Evolutionary conservation across 2,888 invertebrate species (phyloP), one percentile per base, ranked within the genome.

Genomic region (Pandemis cinnamomeana): DNA sequence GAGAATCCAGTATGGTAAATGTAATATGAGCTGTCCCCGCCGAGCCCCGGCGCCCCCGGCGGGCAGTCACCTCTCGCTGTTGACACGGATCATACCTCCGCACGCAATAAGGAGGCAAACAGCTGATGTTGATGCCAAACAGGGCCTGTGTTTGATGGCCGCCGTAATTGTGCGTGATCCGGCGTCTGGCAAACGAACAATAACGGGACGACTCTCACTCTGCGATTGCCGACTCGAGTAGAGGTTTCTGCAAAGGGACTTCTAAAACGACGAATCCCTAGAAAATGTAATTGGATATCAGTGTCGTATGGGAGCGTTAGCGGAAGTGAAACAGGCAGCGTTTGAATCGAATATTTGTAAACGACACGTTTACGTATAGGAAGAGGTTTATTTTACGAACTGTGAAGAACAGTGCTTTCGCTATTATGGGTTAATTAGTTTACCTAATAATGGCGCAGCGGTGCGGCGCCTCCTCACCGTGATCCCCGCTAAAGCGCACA

Each of bases 41-140:
- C n/a, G 1, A 5, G 13, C n/a, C 13, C 53, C 51, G 7, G 11
- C n/a, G n/a, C 6, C n/a, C 13, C 53, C 51, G 7, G 11, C n/a
- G n/a, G 20, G 20, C 20, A 15, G 20, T 15, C 8, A 20, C 7
- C 55, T 15, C 20, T n/a, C 5, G 51, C 11, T 58, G 27, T 58
- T 58, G 58, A 58, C 58, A 11, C 27, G 58, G 58, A 20, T 55
- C 27, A 58, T 27, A 27, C 27, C 58, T 58, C 20, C 4, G 27
- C 27, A 27, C 27, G 27, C 58, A 58, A 58, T 27, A 11, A 58
- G 58, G 44, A 44, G 44, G 44, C 20, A 44, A 63, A 63, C 63
- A 63, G 63, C 44, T 46, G 55, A 15, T 61, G 20, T 44, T 63
- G 63, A 63, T 3, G 63, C n/a, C 63, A 63, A 63, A 63, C 63